Evolutionary conservation across 2,113 vertebrate species (phyloP), one percentile per base, ranked within the genome.

Genomic region (Athene cunicularia): DNA sequence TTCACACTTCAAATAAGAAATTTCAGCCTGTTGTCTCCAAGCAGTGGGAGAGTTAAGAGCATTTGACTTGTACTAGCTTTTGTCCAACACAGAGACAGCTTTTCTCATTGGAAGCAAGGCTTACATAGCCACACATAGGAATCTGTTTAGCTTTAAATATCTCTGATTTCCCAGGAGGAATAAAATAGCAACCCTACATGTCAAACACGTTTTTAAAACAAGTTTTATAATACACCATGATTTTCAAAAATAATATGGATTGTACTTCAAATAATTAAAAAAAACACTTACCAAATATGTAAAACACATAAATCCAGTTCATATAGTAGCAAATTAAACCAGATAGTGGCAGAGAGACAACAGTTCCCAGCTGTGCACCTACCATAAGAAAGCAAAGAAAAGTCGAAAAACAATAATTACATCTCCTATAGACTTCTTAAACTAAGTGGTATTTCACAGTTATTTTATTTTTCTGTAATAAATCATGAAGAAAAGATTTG

Each of bases 301-400:
- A 99, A 98, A 99, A 99, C 75, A 99, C 98, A 7, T 99, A 99
- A 81, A 98, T 98, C 99, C 99, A 99, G 95, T 98, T 98, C 98
- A 99, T 97, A 92, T 99, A 99, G 98, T 99, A 99, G 96, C 99
- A 99, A 97, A 99, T 99, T 96, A 99, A 96, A 68, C 99, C 99
- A 91, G 99, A 99, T 4, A 99, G 90, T 60, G 99, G 99, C 60
- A 99, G 98, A 74, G 99, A 98, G 13, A 99, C 97, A 71, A 99
- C 99, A 11, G 99, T 99, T 85, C 99, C 99, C 91, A 99, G 97
- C 93, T 99, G 99, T 58, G 99, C 98, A 97, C 99, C 99, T 99
- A 96, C 12, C 18, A 0, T 24, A 52, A 97, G 45, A 91, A 87
- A 80, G 32, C 12, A 82, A 76, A 90, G 67, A 16, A 47, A 80